Base-by-base conservation (phyloP, 2,113 vertebrate species). In the Ptychochromis oligacanthus region DNA sequence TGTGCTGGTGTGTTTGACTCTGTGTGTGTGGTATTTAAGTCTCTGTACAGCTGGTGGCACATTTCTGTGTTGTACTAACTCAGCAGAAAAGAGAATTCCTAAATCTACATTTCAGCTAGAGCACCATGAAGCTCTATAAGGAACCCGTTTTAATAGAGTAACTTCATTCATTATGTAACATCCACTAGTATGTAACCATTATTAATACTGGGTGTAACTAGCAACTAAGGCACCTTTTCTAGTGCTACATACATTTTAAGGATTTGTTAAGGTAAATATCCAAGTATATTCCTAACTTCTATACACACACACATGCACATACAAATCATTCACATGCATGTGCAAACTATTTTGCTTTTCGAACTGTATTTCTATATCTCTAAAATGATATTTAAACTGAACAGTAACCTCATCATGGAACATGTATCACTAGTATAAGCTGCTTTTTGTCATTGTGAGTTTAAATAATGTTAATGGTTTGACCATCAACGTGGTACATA, bases 51-150 rank as follows among this genome's bases (percentile, higher is more conserved):
- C 72, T 85, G 70, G 57, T 82, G 61, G 74, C 80, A 85, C 75
- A 40, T 59, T 52, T 72, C 54, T 77, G 75, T 77, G 86, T 84
- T 90, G 62, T 36, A 74, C 77, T 22, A 87, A 81, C 82, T 90
- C 86, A 84, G 87, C 86, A 85, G 83, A 87, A 87, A 78, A 46
- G 17, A 79, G 2, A 28, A 36, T 2, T 55, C 34, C 55, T 55
- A 43, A 84, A 84, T 55, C 65, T 43, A 9, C 76, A 17, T 38
- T 77, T 77, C 28, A 72, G 58, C 26, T 18, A 4, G 43, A 75
- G n/a, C 56, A 59, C 60, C 38, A 18, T 8, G 52, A 70, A 28
- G 52, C 12, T 15, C 8, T 52, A 20, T 18, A 31, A 60, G 65
- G 38, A 49, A 12, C 26, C 13, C 6, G 5, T 49, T 28, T 31